Evolutionary conservation across 1,140 invertebrate species (phyloP).

Genomic region (Thrips palmi): DNA sequence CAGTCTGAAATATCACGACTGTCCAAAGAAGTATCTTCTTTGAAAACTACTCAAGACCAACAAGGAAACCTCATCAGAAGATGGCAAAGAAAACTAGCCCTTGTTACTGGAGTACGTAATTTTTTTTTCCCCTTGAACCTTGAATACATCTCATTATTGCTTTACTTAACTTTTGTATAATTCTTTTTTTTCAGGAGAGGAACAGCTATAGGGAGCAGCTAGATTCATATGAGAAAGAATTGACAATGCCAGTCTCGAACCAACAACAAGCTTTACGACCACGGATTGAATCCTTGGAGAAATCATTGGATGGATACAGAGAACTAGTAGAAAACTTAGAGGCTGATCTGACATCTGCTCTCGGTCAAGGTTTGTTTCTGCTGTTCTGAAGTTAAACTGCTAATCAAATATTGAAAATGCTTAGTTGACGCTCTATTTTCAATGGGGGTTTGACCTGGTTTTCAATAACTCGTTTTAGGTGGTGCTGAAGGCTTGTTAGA

Average conservation of each 20-base stretch:
- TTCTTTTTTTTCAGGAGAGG: conserved; percentile 14
- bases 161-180: background rate
- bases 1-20: conserved; percentile 12
- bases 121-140: background rate
- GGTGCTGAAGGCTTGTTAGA: conserved; percentile 7
- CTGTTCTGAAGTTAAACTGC: background rate
- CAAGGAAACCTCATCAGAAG: conserved; percentile 11
- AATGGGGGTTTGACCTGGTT: background rate
- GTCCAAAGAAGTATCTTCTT: too few relatives aligned
- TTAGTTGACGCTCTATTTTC: background rate
- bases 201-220: conserved; percentile 18
- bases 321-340: conserved; percentile 16
- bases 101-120: conserved; percentile 14
- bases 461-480: background rate
- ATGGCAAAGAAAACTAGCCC: conserved; percentile 15
- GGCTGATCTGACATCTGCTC: conserved; percentile 13
- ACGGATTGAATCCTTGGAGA: conserved; percentile 18
- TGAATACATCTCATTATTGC: background rate
- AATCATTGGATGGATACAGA: conserved; percentile 18
- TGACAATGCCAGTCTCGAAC: conserved; percentile 17
- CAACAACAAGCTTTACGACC: too few relatives aligned
- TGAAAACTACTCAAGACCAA: conserved; percentile 13
- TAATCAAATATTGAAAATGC: background rate
- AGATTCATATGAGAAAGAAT: conserved; percentile 20
- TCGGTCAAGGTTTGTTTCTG: conserved; percentile 8